Base-by-base conservation (phyloP, 2,113 vertebrate species). In the Eretmochelys imbricata region DNA sequence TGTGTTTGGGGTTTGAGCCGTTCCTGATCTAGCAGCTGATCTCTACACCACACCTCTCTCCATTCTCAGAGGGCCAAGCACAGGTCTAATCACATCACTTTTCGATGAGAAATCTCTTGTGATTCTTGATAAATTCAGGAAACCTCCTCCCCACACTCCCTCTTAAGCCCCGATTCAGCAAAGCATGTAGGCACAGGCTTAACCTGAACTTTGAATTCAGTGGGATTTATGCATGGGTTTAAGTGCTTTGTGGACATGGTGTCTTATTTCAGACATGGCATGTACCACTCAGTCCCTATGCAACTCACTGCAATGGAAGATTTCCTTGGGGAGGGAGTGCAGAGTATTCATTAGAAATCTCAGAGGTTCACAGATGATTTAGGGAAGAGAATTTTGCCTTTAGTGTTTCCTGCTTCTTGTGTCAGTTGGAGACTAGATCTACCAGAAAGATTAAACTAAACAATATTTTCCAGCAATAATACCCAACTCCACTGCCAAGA, bases 401-500 rank as follows among this genome's bases (percentile, higher is more conserved):
- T 51, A 42, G 42, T 85, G 82, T 81, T 35, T 84, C 75, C 53
- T 12, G 49, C 12, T 38, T 55, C 81, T 25, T 19, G 85, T 78
- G 80, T 69, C 51, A 85, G 62, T 62, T 9, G 20, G 20, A 51
- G 57, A 35, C 88, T 89, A 11, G 69, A 91, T 89, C 83, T 87
- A 86, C 48, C 20, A 2, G 25, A 87, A 92, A 92, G 35, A 86
- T 35, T 4, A 62, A 85, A 82, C 50, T 85, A 91, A 93, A 59
- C 50, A 90, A 59, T 49, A 35, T 35, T 89, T 96, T 35, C 50
- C 88, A 76, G 84, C 89, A 87, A 82, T 93, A 94, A 96, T 92
- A 89, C 3, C 16, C n/a, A 85, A n/a, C 49, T 87, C 59, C 12
- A 6, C 81, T 54, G 50, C 57, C 80, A 93, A 42, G 75, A 50